Conservation (phyloP, 2,113 vertebrate species). For the Zeus faber region DNA sequence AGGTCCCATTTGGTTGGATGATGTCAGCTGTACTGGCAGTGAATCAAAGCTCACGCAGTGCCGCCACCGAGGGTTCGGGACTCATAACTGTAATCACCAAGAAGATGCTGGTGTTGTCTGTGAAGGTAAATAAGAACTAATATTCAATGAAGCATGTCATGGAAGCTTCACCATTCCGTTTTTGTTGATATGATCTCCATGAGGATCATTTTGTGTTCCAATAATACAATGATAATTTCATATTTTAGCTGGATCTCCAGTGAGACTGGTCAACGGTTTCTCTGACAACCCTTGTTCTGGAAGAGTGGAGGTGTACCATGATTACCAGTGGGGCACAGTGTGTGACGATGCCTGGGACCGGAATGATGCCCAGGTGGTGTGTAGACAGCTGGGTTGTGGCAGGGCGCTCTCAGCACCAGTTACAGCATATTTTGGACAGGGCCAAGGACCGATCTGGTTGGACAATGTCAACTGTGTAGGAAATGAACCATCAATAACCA, state of each 20-base stretch:
- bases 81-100: conserved; percentile 31
- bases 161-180: too few species aligned
- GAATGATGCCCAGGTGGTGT: conserved; percentile 14
- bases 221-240: background rate
- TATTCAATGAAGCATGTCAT: background rate
- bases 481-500: background rate
- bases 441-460: conserved; percentile 11
- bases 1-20: conserved; percentile 54
- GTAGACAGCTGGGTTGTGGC: conserved; percentile 15
- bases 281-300: conserved; percentile 5
- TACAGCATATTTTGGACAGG: conserved; percentile 10
- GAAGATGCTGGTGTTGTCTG: conserved; percentile 54
- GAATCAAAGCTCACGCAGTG: conserved; percentile 40
- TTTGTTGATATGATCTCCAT: too few species aligned
- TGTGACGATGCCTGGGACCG: conserved; percentile 12
- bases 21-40: conserved; percentile 4
- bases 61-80: conserved; percentile 29
- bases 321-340: conserved; percentile 11
- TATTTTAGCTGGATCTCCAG: background rate
- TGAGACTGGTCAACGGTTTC: conserved; percentile 6
- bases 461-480: conserved; percentile 11
- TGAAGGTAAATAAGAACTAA: conserved; percentile 27
- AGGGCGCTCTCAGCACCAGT: background rate
- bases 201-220: background rate
- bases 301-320: conserved; percentile 18